Evolutionary conservation across 2,888 invertebrate genomes (phyloP).

Genomic region (Ophion slaviceki): DNA sequence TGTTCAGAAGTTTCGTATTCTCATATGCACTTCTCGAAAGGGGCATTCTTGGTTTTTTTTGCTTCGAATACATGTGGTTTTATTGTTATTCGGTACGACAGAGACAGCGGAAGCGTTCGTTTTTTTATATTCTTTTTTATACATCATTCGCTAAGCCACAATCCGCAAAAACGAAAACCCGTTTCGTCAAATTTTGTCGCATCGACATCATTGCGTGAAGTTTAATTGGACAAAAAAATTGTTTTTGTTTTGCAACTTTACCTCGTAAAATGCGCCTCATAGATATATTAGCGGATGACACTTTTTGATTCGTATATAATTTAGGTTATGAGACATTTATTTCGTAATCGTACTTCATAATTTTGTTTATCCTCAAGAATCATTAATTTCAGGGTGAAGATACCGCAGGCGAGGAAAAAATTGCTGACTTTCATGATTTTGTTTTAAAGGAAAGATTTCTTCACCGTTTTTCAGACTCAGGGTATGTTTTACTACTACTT

Average conservation of each 20-base stretch:
- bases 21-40: not conserved
- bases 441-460: too few relatives aligned
- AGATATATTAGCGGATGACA: not conserved
- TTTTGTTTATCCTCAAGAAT: too few relatives aligned
- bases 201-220: not conserved
- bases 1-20: not conserved
- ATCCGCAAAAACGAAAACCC: not conserved
- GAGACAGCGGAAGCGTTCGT: not conserved
- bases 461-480: too few relatives aligned
- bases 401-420: too few relatives aligned
- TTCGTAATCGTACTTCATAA: not conserved
- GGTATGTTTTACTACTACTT: too few relatives aligned
- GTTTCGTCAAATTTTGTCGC: not conserved
- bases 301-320: not conserved
- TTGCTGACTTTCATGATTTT: too few relatives aligned
- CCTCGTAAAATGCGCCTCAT: not conserved
- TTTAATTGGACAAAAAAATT: not conserved
- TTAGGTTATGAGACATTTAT: not conserved
- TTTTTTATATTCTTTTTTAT: conserved; percentile 3
- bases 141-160: not conserved
- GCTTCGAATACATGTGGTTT: conserved; percentile 19
- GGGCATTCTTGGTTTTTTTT: not conserved
- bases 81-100: not conserved
- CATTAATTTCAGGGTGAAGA: too few relatives aligned
- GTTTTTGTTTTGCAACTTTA: not conserved